Base-by-base conservation (phyloP, 2,888 invertebrate species). In the Pollenia labialis region DNA sequence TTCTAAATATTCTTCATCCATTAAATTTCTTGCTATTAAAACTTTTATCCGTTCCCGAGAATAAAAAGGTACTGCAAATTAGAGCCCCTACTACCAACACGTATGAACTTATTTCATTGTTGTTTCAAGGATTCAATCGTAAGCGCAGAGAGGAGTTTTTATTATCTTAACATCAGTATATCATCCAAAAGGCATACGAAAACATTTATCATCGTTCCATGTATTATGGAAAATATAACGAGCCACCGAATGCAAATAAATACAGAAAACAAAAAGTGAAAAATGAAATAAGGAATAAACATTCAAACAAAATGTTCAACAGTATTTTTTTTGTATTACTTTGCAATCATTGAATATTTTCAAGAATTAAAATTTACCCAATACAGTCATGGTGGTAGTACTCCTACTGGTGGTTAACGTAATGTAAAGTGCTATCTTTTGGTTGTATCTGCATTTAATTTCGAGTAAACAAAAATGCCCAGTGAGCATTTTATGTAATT, bases 201-300 rank as follows among this genome's bases (percentile, higher is more conserved):
- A 85, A 75, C 75, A 85, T 80, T 85, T 85, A 80, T 80, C 85
- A 71, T 69, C 10, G 14, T 58, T 48, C 23, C 68, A 74, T 74
- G 66, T 58, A 81, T 81, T 81, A 68, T 74, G 74, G 66, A 75
- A 75, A 80, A 48, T 80, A 80, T 74, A 48, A 62, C 62, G n/a
- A 80, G 46, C 74, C 60, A 60, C 64, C 66, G 68, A 82, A 69
- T 46, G 10, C 18, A 71, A 54, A 48, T 40, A 23, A 12, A 60
- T 60, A 12, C n/a, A n/a, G 16, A 32, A 14, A 8, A 64, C n/a
- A 69, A 23, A 71, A 52, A 42, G 40, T 16, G 32, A 40, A 54
- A 16, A 69, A 69, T 23, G 62, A 58, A 56, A 16, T 11, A 16
- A 48, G 56, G 58, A 40, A 58, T 40, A 23, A 75, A 64, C n/a